A percentile compares a stretch with the other conserved stretches of the same genome.
Evolutionary conservation across 2,113 vertebrate genomes (phyloP).

Genomic region (Antennarius striatus): DNA sequence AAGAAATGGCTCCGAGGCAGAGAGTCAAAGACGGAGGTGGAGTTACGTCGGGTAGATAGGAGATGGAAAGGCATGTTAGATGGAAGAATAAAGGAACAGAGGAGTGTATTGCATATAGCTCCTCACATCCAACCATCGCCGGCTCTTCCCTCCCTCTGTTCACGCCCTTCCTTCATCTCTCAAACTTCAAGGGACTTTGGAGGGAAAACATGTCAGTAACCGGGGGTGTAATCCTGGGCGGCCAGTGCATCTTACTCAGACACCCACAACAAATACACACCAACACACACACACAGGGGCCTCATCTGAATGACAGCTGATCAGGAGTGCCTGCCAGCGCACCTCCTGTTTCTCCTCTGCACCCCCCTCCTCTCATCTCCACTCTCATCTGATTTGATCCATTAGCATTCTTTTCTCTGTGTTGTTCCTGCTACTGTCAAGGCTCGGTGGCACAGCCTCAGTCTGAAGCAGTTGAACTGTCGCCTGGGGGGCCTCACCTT

Average conservation of each 20-base stretch:
- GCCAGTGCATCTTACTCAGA: conserved; percentile 66
- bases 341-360: conserved; percentile 36
- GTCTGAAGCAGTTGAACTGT: conserved; percentile 79
- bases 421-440: conserved; percentile 69
- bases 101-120: conserved; percentile 63
- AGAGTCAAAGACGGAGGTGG: conserved; percentile 68
- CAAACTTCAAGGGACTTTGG: conserved; percentile 73
- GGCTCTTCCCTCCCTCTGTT: conserved; percentile 50
- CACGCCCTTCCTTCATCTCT: conserved; percentile 69
- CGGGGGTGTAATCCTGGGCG: conserved; percentile 76
- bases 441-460: conserved; percentile 71
- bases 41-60: conserved; percentile 52
- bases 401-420: conserved; percentile 74
- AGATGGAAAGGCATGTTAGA: conserved; percentile 53
- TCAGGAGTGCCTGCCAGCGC: conserved; percentile 70
- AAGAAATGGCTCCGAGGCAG: conserved; percentile 69
- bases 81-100: conserved; percentile 63
- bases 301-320: conserved; percentile 74
- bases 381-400: conserved; percentile 76
- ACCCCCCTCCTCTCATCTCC: conserved; percentile 63
- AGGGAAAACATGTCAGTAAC: conserved; percentile 77
- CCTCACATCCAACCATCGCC: conserved; percentile 70
- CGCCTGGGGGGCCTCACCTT: conserved; percentile 79
- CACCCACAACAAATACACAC: conserved; percentile 69
- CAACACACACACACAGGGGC: conserved; percentile 45